Conservation (phyloP, 2,888 invertebrate species). For the Yponomeuta plumbellus region DNA sequence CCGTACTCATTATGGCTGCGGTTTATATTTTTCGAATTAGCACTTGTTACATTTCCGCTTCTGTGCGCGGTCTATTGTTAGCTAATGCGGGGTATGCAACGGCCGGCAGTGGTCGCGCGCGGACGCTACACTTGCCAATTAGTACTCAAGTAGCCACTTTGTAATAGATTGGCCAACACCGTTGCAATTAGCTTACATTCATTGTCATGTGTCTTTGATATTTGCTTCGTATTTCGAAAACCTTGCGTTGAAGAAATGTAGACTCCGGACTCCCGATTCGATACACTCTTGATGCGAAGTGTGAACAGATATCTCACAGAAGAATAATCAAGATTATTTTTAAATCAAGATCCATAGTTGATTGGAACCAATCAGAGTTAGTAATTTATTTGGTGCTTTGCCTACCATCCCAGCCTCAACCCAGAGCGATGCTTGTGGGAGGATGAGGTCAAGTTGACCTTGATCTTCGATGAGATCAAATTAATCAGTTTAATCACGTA, state of each 20-base stretch:
- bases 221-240: not conserved
- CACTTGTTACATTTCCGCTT: constrained; percentile 67
- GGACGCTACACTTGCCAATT: constrained; percentile 10
- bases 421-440: constrained; percentile 27
- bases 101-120: constrained; percentile 12
- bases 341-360: constrained; percentile 57
- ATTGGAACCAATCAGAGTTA: constrained; percentile 71
- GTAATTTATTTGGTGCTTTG: constrained; percentile 58
- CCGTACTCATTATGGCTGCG: constrained; percentile 61
- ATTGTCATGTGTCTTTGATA: not conserved
- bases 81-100: constrained; percentile 38
- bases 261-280: not conserved
- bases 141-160: constrained; percentile 4
- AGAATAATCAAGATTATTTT: constrained; percentile 22
- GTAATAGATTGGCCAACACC: constrained; percentile 5
- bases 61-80: constrained; percentile 55
- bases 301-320: not conserved
- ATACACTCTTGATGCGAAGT: not conserved
- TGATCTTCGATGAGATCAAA: constrained; percentile 34
- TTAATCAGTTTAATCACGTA: constrained; percentile 58
- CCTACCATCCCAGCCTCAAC: constrained; percentile 36
- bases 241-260: not conserved
- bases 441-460: constrained; percentile 47
- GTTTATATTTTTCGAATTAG: constrained; percentile 74
- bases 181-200: constrained; percentile 5